Base-by-base conservation (phyloP, 2,113 vertebrate genomes). In the Rana temporaria region DNA sequence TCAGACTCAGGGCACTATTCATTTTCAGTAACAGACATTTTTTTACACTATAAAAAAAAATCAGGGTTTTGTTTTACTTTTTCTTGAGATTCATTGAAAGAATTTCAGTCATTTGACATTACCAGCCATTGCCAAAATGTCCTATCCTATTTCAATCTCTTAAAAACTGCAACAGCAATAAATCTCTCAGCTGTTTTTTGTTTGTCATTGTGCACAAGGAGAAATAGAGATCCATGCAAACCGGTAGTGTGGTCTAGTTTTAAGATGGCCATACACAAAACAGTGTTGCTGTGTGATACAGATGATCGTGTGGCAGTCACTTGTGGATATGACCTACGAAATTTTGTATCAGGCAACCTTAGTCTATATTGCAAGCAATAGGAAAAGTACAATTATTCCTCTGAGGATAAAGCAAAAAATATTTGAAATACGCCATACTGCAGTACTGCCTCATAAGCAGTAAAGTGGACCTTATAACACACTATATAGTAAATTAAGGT, bases 101-200 rank as follows among this genome's bases (percentile, higher is more conserved):
- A 24, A 63, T 63, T 71, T 38, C 22, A 71, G 38, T 9, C 67
- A 53, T 81, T 71, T 81, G 67, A 81, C 78, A 71, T 71, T 81
- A 38, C 62, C 22, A 53, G 57, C 63, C 22, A 56, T n/a, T 60
- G 56, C 78, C 67, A 81, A 79, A 57, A 69, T 68, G 53, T 69
- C 26, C 26, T 53, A 79, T 79, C 78, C 53, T 69, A 24, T 69
- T 32, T 65, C 65, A 66, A 64, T 57, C 63, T 57, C 14, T 65
- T 55, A 19, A 70, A 79, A 81, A 60, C 57, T 30, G 24, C 42
- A 78, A 65, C 78, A 81, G 15, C 34, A 78, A 67, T 52, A 66
- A 67, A 78, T 66, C 17, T 78, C 22, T 67, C 76, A 81, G 67
- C 67, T 81, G 78, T 62, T 57, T 60, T 71, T 57, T 38, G 15